These are phyloP conservation scores for Diachasmimorpha longicaudata DNA, from an alignment of 1,140 invertebrate species.

Conservation along the genomic window DNA sequence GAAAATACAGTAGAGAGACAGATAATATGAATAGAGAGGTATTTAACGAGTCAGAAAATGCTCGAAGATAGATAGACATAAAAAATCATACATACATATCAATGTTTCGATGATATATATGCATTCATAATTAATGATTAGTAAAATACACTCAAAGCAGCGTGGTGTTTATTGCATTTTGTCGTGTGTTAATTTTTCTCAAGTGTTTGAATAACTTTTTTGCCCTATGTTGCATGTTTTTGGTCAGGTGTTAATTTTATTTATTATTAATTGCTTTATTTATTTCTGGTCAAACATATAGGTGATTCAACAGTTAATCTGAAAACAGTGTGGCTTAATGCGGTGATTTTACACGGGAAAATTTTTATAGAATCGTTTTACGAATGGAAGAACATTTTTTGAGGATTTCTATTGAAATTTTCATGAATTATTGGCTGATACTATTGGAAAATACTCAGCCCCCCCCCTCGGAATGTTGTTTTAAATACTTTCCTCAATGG, in stretches of 20 bases:
- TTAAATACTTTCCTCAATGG: too few species aligned
- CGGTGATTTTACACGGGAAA: not conserved
- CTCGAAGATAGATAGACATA: conserved; percentile 49
- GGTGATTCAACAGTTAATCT: not conserved
- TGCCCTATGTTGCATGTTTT: conserved; percentile 10
- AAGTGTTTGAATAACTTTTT: conserved; percentile 8
- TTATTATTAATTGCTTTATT: not conserved
- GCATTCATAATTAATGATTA: conserved; percentile 41
- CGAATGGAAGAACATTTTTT: too few species aligned
- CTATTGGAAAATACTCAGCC: too few species aligned
- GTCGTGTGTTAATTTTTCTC: conserved; percentile 24
- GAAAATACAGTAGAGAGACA: conserved; percentile 52
- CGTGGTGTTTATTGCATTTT: conserved; percentile 57
- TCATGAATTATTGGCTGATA: too few species aligned
- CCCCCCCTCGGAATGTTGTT: too few species aligned
- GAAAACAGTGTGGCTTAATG: not conserved
- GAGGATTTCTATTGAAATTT: not conserved
- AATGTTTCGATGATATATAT: conserved; percentile 23
- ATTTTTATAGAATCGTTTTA: too few species aligned
- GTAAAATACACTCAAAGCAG: conserved; percentile 62
- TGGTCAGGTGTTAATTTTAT: not conserved
- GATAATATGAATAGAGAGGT: conserved; percentile 38
- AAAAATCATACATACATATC: conserved; percentile 27
- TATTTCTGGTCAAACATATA: not conserved
- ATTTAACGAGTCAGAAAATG: conserved; percentile 44